Evolutionary conservation across 2,113 vertebrate genomes (phyloP), one percentile per base, ranked within the genome.

Genomic region (Synodontis membranacea): DNA sequence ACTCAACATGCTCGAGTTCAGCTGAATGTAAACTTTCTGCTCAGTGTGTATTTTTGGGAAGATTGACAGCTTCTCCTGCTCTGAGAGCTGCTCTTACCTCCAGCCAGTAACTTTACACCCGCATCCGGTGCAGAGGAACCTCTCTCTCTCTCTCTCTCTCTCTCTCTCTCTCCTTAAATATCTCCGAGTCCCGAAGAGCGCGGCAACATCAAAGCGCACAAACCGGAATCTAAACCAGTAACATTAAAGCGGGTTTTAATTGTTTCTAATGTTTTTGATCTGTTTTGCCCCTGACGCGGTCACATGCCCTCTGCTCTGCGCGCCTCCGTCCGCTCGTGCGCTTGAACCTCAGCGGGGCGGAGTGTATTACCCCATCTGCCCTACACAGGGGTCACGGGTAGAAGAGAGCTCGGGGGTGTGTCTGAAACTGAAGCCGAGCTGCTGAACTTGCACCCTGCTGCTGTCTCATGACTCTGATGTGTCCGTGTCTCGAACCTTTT

Each of bases 71-170:
- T 44, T 25, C 11, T 44, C 25, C 17, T 12, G 42, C 31, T 1
- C 64, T 66, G 12, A 10, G 39, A 74, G 34, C 23, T 46, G 39
- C 44, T 64, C 84, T 78, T 86, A 84, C 83, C 83, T 84, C 31
- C 31, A 54, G 64, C 72, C 66, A 74, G 83, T 42, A 74, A 74
- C 58, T 72, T 52, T 74, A 66, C 50, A 72, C 66, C 82, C 34
- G 66, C 82, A 83, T 83, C 81, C 44, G 62, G 46, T 68, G 21
- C 80, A 82, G 52, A 9, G 17, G 14, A 34, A 56, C 54, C 31
- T 34, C 60, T 42, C n/a, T 48, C 23, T 19, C 28, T 64, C 58
- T 44, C 80, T 62, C 21, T 82, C 39, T 54, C 64, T 3, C 10
- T 42, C 50, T 80, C 31, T 80, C 50, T 28, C 10, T 56, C 31